A percentile compares a stretch with the other conserved stretches of the same genome.
These are phyloP conservation scores for Lepidochrysops patricia DNA, from an alignment of 2,888 invertebrate genomes.

Conservation along the genomic window DNA sequence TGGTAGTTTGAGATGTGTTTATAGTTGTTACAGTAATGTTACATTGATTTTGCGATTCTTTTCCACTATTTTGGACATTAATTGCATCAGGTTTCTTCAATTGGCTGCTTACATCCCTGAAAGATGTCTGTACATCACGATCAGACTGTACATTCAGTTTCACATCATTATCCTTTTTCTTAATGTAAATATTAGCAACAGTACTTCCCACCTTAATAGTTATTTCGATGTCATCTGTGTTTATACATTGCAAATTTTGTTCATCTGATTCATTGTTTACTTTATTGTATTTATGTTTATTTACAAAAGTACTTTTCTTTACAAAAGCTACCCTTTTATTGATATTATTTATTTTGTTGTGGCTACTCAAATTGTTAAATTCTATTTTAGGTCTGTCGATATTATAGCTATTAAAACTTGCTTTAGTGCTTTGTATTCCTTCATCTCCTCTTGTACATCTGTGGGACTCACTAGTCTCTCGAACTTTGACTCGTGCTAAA, in stretches of 20 bases:
- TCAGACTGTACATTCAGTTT: constrained; percentile 51
- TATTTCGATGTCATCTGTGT: constrained; percentile 53
- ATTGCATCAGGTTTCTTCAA: constrained; percentile 23
- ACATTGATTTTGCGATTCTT: constrained; percentile 14
- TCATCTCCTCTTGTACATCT: not conserved
- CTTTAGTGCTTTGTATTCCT: not conserved
- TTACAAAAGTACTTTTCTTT: constrained; percentile 39
- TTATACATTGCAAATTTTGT: constrained; percentile 25
- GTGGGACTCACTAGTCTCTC: not conserved
- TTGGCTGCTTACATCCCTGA: constrained; percentile 28
- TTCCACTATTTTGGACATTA: constrained; percentile 30
- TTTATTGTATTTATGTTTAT: constrained; percentile 16
- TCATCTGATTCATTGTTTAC: constrained; percentile 25
- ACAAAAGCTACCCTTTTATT: constrained; percentile 29
- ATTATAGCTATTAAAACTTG: not conserved
- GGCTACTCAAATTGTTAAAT: not conserved
- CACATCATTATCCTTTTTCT: constrained; percentile 49
- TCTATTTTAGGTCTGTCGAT: not conserved
- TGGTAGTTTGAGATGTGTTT: constrained; percentile 16
- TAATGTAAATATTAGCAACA: constrained; percentile 51
- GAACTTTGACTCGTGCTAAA: not conserved
- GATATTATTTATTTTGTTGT: not conserved
- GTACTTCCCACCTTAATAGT: constrained; percentile 55
- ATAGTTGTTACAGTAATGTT: not conserved
- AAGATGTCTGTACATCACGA: constrained; percentile 49